Evolutionary conservation across 2,797 vertebrate species (phyloP), one percentile per base, ranked within the genome.

Genomic region (Coracias cyanogaster): DNA sequence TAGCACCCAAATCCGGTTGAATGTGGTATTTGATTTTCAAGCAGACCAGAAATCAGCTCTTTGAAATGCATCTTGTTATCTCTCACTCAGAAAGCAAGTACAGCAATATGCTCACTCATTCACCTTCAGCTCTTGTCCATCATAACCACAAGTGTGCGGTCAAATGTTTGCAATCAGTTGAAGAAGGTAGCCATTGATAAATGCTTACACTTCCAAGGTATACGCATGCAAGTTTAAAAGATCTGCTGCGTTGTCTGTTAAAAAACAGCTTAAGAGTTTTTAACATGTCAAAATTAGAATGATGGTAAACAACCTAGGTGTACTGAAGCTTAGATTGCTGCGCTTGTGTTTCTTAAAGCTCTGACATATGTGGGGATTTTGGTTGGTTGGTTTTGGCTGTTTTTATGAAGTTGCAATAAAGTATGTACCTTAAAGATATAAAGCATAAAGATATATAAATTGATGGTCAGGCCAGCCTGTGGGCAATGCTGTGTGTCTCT

Each of bases 401-500:
- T 37, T 81, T 62, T 74, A 49, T 60, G 65, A 35, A 70, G 17
- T 45, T 64, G 31, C 33, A 64, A 17, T 79, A 57, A 46, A 62
- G 67, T 19, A 16, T 5, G 8, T n/a, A n/a, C 49, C 26, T 31
- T 39, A 66, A 69, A 54, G 46, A 18, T 52, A n/a, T 3, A 33
- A 91, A 67, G 6, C 22, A 49, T 28, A 26, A 45, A 41, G 57
- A 7, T n/a, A 10, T 0, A 18, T 43, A 60, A n/a, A 25, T 71
- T 41, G 21, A 7, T 11, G n/a, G 9, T 20, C 45, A 52, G 76
- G 9, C 24, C 45, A 52, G 76, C 8, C 35, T 9, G 24, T 1
- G 0, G 19, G 7, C 43, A 18, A 18, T 13, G 49, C 29, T 46
- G 8, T 0, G 0, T 43, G 14, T 24, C 14, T 43, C 13, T 43